phyloP scores from a whole-genome alignment of 2,113 vertebrate genomes.

The Hepsetus odoe region DNA sequence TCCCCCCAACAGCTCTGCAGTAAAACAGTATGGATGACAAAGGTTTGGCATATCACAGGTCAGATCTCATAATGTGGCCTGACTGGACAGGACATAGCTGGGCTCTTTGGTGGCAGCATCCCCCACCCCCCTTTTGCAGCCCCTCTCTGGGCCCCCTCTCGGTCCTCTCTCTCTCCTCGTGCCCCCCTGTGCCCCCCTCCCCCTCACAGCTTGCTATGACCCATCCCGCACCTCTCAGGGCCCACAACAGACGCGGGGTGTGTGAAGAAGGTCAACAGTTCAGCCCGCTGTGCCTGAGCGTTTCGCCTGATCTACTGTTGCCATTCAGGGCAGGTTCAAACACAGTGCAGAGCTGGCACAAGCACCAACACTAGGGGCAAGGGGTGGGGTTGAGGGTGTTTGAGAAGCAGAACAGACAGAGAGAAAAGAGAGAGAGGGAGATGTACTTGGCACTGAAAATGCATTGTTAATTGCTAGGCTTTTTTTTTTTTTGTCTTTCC shows the following conservation, averaged over 20 bases:
- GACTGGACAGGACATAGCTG: constrained; percentile 17
- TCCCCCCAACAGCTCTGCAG: not conserved
- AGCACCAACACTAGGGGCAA: constrained; percentile 34
- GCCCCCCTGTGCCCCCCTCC: constrained; percentile 42
- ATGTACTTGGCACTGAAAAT: constrained; percentile 77
- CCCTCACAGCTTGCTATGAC: constrained; percentile 74
- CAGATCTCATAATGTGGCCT: constrained; percentile 19
- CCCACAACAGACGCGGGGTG: constrained; percentile 79
- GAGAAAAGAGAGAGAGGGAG: constrained; percentile 50
- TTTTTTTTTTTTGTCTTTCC: too few relatives aligned
- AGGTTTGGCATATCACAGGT: not conserved
- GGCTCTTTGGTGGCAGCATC: constrained; percentile 25
- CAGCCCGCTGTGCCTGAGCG: constrained; percentile 71
- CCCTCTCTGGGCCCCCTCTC: not conserved
- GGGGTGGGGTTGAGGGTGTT: constrained; percentile 4
- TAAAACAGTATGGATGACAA: not conserved
- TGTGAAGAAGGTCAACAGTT: constrained; percentile 84
- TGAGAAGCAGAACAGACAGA: not conserved
- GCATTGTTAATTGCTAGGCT: too few relatives aligned
- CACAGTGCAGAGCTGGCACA: constrained; percentile 75
- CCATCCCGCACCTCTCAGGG: constrained; percentile 79
- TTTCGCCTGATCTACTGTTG: constrained; percentile 81
- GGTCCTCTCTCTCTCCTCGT: not conserved
- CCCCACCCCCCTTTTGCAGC: constrained; percentile 47
- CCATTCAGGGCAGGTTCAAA: constrained; percentile 79